These are phyloP conservation scores for Troglohyphantes excavatus DNA, from an alignment of 2,888 invertebrate species.

Conservation along the genomic window DNA sequence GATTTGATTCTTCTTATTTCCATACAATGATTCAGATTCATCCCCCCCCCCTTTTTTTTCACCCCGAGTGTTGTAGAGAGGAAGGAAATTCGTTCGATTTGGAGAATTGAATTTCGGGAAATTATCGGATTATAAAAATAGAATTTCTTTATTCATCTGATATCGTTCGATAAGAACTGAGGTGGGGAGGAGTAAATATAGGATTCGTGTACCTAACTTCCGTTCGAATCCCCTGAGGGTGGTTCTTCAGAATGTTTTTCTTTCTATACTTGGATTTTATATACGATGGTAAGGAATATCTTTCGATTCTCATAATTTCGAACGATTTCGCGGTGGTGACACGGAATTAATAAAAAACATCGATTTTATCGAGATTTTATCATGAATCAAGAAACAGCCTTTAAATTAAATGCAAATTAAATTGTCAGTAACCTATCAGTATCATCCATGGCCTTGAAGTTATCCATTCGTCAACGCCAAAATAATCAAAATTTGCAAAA, in stretches of 20 bases:
- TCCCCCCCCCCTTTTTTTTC: neutral
- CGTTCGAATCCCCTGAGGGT: neutral
- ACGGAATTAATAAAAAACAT: too few relatives aligned
- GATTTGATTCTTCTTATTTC: conserved; percentile 21
- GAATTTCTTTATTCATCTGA: conserved; percentile 56
- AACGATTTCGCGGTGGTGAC: too few relatives aligned
- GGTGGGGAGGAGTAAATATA: neutral
- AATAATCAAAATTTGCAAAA: too few relatives aligned
- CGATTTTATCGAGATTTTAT: too few relatives aligned
- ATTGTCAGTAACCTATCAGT: too few relatives aligned
- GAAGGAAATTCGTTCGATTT: neutral
- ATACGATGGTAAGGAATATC: too few relatives aligned
- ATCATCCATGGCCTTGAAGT: too few relatives aligned
- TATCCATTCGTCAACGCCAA: too few relatives aligned
- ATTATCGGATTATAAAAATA: conserved; percentile 67
- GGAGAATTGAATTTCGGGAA: conserved; percentile 61
- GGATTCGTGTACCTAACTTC: too few relatives aligned
- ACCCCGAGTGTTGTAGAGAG: neutral
- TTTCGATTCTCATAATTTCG: too few relatives aligned
- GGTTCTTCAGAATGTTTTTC: neutral
- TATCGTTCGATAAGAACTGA: neutral
- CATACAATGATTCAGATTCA: neutral
- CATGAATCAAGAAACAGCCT: too few relatives aligned
- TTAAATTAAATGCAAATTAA: too few relatives aligned
- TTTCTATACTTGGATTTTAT: conserved; percentile 3